phyloP scores from a whole-genome alignment of 1,140 invertebrate species.

The Eulimnadia texana region DNA sequence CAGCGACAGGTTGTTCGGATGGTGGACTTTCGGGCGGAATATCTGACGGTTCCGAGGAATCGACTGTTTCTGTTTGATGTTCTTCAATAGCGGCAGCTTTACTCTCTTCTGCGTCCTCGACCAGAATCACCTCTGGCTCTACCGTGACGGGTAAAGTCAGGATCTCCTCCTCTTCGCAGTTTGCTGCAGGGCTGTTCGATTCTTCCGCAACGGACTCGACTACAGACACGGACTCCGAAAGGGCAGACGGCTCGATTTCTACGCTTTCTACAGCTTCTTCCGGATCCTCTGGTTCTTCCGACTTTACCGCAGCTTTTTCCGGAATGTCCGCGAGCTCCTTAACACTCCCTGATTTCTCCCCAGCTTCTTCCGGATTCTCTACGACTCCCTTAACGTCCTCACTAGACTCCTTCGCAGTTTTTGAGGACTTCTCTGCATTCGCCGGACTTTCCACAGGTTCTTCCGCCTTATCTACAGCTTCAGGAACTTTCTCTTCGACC shows the following conservation, averaged over 20 bases:
- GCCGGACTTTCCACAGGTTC: slow-evolving; percentile 1
- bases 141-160: not conserved
- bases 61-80: too few relatives aligned
- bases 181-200: not conserved
- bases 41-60: too few relatives aligned
- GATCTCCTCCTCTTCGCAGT: not conserved
- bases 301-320: not conserved
- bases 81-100: too few relatives aligned
- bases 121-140: too few relatives aligned
- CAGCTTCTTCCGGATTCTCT: too few relatives aligned
- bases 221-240: too few relatives aligned
- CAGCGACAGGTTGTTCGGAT: not conserved
- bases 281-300: not conserved
- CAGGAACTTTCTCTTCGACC: not conserved
- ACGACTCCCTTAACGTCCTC: too few relatives aligned
- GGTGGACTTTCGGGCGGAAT: too few relatives aligned
- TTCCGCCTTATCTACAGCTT: not conserved
- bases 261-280: not conserved
- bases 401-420: not conserved
- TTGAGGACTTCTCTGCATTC: not conserved
- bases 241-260: not conserved
- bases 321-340: not conserved
- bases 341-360: too few relatives aligned
- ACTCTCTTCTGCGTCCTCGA: too few relatives aligned
- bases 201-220: not conserved